These are phyloP conservation scores for Staurois parvus DNA, from an alignment of 2,797 vertebrate genomes.

Conservation along the genomic window DNA sequence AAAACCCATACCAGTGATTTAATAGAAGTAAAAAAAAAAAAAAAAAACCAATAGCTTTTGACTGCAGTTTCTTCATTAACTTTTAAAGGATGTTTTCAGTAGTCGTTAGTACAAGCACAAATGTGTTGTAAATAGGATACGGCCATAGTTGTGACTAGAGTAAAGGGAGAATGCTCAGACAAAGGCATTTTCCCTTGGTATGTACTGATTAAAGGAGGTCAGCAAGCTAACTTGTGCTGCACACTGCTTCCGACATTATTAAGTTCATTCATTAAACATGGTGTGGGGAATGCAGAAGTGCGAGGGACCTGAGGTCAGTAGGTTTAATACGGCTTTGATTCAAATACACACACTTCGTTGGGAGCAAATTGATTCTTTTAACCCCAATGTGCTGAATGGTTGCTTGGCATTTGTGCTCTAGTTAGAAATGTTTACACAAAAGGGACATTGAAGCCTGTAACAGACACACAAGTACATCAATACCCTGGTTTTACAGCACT, in stretches of 20 bases:
- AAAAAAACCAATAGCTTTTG: conserved; percentile 73
- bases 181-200: conserved; percentile 61
- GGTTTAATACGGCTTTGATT: conserved; percentile 61
- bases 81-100: conserved; percentile 72
- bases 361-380: conserved; percentile 62
- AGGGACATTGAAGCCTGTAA: conserved; percentile 33
- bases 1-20: conserved; percentile 75
- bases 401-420: conserved; percentile 51
- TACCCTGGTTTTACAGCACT: background rate
- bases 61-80: conserved; percentile 75
- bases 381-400: conserved; percentile 52
- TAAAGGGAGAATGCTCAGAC: conserved; percentile 33
- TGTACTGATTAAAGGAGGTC: conserved; percentile 63
- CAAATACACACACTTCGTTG: conserved; percentile 56
- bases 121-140: conserved; percentile 65
- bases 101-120: conserved; percentile 66
- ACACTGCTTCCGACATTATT: conserved; percentile 60
- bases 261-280: conserved; percentile 64
- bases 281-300: conserved; percentile 61
- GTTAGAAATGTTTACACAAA: conserved; percentile 43
- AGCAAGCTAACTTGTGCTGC: conserved; percentile 58
- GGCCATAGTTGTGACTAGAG: conserved; percentile 12
- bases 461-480: background rate
- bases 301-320: conserved; percentile 57
- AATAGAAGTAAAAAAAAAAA: conserved; percentile 66